phyloP scores from a whole-genome alignment of 2,888 invertebrate species.

The Marronus borbonicus region DNA sequence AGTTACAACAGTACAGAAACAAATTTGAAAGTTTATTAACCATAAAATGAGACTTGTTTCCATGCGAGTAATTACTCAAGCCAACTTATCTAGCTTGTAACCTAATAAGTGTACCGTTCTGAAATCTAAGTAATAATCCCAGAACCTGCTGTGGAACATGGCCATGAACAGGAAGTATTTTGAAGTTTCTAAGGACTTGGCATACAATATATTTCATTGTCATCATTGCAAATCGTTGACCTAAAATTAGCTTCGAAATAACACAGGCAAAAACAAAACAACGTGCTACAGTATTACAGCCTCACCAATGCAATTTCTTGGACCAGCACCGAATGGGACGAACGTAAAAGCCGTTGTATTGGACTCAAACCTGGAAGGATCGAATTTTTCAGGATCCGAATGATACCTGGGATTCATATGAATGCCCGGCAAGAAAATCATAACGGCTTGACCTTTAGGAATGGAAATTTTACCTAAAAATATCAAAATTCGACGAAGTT shows the following conservation, averaged over 20 bases:
- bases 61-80: not conserved
- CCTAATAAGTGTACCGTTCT: not conserved
- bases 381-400: constrained; percentile 71
- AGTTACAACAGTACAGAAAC: too few species aligned
- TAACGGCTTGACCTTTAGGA: constrained; percentile 67
- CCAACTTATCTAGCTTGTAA: not conserved
- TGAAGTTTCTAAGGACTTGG: not conserved
- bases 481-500: not conserved
- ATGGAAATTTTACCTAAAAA: constrained; percentile 56
- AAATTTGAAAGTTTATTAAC: too few species aligned
- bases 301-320: constrained; percentile 75
- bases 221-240: constrained; percentile 69
- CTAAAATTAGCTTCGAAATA: constrained; percentile 53
- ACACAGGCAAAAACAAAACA: constrained; percentile 63
- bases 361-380: constrained; percentile 72
- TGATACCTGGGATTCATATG: constrained; percentile 72
- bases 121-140: not conserved
- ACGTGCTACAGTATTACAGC: constrained; percentile 20
- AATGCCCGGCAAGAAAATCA: constrained; percentile 69
- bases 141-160: not conserved
- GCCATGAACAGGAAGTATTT: not conserved
- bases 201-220: not conserved
- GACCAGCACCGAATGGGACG: constrained; percentile 76
- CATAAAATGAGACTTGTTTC: too few species aligned
- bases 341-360: constrained; percentile 70